Percentiles rank a stretch among this genome's conserved stretches.
phyloP scores from a whole-genome alignment of 2,113 vertebrate species.

The Rhinoptilus africanus region DNA sequence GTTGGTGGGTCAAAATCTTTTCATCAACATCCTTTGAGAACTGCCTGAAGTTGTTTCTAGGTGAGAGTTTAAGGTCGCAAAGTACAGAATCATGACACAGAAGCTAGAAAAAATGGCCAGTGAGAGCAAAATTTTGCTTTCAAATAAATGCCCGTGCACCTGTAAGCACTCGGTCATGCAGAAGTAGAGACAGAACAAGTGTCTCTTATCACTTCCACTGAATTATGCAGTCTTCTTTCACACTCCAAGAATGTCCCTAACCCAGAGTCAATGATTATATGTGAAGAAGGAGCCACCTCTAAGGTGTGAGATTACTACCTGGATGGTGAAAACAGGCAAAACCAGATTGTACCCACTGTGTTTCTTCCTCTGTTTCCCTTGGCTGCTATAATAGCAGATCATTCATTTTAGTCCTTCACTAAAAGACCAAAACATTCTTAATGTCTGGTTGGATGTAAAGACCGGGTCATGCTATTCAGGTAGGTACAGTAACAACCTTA shows the following conservation, averaged over 20 bases:
- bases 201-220: not conserved
- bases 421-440: not conserved
- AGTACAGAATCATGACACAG: not conserved
- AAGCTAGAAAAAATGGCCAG: not conserved
- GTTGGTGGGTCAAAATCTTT: not conserved
- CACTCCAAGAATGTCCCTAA: not conserved
- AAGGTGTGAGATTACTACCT: not conserved
- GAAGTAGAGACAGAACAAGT: not conserved
- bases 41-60: not conserved
- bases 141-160: rapidly evolving
- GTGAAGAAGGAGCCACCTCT: not conserved
- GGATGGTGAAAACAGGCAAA: not conserved
- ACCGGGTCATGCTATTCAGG: not conserved
- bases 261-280: too few species aligned
- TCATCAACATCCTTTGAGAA: not conserved
- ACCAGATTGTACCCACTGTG: not conserved
- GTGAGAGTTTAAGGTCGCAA: not conserved
- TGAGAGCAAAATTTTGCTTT: not conserved
- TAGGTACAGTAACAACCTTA: not conserved
- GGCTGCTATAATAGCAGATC: rapidly evolving
- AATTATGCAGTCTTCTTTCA: not conserved
- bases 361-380: not conserved
- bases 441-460: too few species aligned
- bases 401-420: not conserved
- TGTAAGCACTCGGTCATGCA: not conserved